phyloP scores from a whole-genome alignment of 2,797 vertebrate genomes.

The Scolopax rusticola region DNA sequence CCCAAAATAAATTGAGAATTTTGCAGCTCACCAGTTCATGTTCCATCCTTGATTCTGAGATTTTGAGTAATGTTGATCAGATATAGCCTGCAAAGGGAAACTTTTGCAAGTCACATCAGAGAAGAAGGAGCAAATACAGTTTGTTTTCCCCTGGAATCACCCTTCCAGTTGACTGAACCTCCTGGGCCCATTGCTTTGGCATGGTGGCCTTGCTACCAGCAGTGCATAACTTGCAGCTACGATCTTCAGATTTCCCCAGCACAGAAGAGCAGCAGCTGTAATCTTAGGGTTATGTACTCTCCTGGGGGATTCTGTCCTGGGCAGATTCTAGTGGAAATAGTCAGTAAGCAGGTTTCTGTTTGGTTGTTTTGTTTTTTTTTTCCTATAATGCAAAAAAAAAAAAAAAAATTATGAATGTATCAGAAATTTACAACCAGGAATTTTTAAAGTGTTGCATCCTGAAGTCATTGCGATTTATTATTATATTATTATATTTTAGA shows the following conservation, averaged over 20 bases:
- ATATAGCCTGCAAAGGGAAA: background rate
- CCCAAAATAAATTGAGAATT: background rate
- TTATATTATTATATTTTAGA: too few relatives aligned
- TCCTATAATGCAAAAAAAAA: background rate
- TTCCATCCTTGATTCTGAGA: background rate
- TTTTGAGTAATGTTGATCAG: background rate
- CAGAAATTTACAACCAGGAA: background rate
- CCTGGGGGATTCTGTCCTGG: background rate
- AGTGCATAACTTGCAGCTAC: background rate
- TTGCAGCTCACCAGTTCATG: background rate
- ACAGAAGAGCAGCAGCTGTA: background rate
- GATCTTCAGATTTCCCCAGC: background rate
- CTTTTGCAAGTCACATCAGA: background rate
- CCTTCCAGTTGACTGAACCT: background rate
- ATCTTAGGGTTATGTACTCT: background rate
- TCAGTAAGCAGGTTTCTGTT: background rate
- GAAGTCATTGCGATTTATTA: background rate
- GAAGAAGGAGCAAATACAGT: background rate
- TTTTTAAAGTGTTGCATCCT: background rate
- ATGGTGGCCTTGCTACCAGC: background rate
- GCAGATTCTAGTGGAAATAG: background rate
- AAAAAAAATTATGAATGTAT: background rate
- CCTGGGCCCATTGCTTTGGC: background rate
- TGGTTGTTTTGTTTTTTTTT: background rate
- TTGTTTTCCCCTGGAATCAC: background rate